Conservation (phyloP, 1,140 invertebrate genomes). For the Brachionus rubens region DNA sequence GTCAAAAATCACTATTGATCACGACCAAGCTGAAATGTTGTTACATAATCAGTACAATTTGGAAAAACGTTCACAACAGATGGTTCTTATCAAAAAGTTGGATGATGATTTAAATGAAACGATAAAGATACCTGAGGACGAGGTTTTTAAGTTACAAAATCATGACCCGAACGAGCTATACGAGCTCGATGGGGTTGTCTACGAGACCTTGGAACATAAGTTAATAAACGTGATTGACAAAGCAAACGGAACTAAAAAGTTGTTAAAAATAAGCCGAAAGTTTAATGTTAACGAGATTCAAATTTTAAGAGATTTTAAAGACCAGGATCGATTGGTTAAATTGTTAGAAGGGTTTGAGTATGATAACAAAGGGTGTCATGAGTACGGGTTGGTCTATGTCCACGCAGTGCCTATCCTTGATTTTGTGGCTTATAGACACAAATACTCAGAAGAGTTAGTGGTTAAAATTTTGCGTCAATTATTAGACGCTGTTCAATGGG, state of each 20-base stretch:
- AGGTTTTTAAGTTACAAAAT: constrained; percentile 11
- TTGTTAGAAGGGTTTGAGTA: constrained; percentile 24
- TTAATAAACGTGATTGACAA: background rate
- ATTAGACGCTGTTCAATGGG: constrained; percentile 80
- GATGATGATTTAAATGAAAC: background rate
- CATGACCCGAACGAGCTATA: background rate
- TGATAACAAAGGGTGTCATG: background rate
- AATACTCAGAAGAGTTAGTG: constrained; percentile 38
- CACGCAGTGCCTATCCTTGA: constrained; percentile 46
- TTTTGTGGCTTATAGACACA: constrained; percentile 46
- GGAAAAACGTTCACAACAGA: constrained; percentile 1
- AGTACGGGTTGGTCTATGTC: background rate
- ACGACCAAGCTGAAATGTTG: background rate
- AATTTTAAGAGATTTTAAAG: constrained; percentile 24
- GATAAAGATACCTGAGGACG: constrained; percentile 4
- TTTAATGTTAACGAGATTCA: background rate
- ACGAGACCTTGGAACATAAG: background rate
- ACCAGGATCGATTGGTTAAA: background rate
- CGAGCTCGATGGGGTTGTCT: background rate
- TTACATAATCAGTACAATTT: constrained; percentile 5
- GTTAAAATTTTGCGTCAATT: constrained; percentile 62
- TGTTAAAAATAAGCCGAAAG: background rate
- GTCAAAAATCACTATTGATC: constrained; percentile 15
- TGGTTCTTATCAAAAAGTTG: background rate
- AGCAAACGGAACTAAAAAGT: constrained; percentile 2